Conservation (phyloP, 2,113 vertebrate genomes). For the Machaerirhynchus nigripectus region DNA sequence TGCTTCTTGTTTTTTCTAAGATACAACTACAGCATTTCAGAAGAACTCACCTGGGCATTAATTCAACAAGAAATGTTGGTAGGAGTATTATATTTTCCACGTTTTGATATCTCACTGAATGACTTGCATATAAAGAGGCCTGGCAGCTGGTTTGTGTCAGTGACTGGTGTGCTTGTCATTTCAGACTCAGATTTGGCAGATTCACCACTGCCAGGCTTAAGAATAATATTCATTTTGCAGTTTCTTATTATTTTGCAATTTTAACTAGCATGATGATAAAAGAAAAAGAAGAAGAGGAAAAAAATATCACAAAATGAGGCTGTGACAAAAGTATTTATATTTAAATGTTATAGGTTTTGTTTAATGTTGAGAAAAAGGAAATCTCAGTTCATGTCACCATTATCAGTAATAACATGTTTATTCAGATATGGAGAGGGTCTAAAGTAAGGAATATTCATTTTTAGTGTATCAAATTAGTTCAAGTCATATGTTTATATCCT, state of each 20-base stretch:
- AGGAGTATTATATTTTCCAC: conserved; percentile 68
- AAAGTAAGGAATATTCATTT: conserved; percentile 1
- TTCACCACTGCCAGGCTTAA: conserved; percentile 19
- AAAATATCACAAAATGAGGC: neutral
- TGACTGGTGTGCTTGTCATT: conserved; percentile 50
- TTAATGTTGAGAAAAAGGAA: neutral
- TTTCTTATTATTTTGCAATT: neutral
- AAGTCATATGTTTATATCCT: neutral
- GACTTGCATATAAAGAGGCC: conserved; percentile 69
- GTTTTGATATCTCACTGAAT: conserved; percentile 67
- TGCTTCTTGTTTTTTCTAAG: conserved; percentile 74
- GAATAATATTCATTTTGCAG: neutral
- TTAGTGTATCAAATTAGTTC: neutral
- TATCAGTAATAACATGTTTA: neutral
- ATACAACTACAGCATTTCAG: conserved; percentile 72
- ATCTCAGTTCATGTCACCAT: neutral
- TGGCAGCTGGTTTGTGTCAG: conserved; percentile 60
- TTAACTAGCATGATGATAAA: neutral
- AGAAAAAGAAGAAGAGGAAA: too few species aligned
- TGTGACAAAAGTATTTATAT: neutral
- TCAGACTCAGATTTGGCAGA: conserved; percentile 9
- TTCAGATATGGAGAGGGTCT: neutral
- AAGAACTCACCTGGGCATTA: conserved; percentile 75
- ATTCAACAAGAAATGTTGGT: conserved; percentile 69
- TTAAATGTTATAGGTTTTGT: neutral